phyloP scores from a whole-genome alignment of 2,797 vertebrate genomes.

The Decapterus maruadsi region DNA sequence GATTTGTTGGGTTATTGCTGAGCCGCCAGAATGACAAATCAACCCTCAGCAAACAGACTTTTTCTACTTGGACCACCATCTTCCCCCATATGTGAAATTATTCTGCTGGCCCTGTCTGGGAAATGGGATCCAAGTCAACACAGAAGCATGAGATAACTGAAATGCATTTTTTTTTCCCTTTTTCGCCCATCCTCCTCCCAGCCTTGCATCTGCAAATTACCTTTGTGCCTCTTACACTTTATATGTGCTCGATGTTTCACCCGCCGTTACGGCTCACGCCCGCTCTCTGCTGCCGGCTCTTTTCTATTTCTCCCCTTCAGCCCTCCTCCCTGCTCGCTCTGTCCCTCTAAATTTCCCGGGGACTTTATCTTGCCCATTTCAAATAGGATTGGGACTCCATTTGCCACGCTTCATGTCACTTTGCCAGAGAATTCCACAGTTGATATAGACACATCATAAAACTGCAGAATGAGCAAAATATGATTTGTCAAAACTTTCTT shows the following conservation, averaged over 20 bases:
- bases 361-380: constrained; percentile 75
- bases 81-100: constrained; percentile 60
- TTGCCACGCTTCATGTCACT: constrained; percentile 69
- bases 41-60: constrained; percentile 52
- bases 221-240: constrained; percentile 53
- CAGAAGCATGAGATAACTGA: constrained; percentile 55
- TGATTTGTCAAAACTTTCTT: constrained; percentile 54
- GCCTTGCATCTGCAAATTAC: constrained; percentile 57
- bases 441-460: constrained; percentile 62
- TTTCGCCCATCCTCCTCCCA: not conserved
- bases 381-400: constrained; percentile 78
- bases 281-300: constrained; percentile 22
- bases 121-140: constrained; percentile 63
- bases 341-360: constrained; percentile 65
- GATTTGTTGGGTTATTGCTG: constrained; percentile 62
- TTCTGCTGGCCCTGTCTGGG: constrained; percentile 50
- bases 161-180: constrained; percentile 22
- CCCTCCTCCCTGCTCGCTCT: constrained; percentile 40
- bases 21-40: constrained; percentile 66
- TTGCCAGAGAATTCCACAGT: constrained; percentile 57
- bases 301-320: constrained; percentile 18
- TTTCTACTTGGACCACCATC: constrained; percentile 52
- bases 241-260: constrained; percentile 41
- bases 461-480: constrained; percentile 65
- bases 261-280: constrained; percentile 17